These are phyloP conservation scores for Porites evermanni DNA, from an alignment of 92 coral and sea anemone genomes.

Conservation along the genomic window DNA sequence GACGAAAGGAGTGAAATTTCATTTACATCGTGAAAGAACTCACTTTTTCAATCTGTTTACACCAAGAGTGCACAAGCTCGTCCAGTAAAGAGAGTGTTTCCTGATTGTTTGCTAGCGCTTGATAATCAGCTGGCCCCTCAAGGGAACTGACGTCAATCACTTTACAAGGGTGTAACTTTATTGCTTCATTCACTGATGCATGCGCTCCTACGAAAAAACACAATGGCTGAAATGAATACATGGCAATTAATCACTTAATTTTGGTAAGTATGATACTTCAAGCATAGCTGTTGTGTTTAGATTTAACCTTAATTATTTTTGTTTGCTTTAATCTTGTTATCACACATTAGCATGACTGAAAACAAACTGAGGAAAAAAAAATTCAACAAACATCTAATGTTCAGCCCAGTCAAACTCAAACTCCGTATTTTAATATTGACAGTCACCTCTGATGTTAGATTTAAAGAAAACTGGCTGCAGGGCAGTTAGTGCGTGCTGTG, in stretches of 20 bases:
- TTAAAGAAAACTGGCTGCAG: too few species aligned
- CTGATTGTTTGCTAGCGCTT: slow-evolving; percentile 75
- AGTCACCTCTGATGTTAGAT: too few species aligned
- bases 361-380: too few species aligned
- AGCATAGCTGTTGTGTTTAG: not conserved
- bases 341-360: too few species aligned
- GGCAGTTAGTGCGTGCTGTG: too few species aligned
- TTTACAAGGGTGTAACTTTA: slow-evolving; percentile 80
- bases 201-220: slow-evolving; percentile 57
- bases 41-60: slow-evolving; percentile 89
- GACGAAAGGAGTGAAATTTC: too few species aligned
- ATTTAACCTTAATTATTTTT: too few species aligned
- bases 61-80: slow-evolving; percentile 87
- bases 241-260: not conserved
- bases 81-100: slow-evolving; percentile 75
- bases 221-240: too few species aligned
- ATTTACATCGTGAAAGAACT: not conserved
- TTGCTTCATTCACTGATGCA: slow-evolving; percentile 76
- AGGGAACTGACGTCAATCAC: slow-evolving; percentile 64
- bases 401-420: too few species aligned
- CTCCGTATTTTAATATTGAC: too few species aligned
- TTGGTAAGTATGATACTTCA: not conserved
- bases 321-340: too few species aligned
- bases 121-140: slow-evolving; percentile 80
- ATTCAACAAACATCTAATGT: too few species aligned